Evolutionary conservation across 2,888 invertebrate genomes (phyloP).

Genomic region (Limnephilus lunatus): DNA sequence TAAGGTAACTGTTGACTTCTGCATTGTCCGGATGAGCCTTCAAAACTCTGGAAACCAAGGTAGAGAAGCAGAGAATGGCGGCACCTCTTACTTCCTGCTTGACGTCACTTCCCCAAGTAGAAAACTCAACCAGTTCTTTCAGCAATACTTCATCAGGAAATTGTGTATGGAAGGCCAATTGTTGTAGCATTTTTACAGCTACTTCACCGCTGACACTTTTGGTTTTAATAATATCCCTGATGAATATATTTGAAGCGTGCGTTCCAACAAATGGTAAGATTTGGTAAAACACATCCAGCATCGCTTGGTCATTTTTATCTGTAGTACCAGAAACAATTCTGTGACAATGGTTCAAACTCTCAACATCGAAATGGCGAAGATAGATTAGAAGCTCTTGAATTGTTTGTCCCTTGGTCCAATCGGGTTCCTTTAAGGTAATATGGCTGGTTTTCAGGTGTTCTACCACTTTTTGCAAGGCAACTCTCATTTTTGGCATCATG

Average conservation of each 20-base stretch:
- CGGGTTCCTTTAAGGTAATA: constrained; percentile 67
- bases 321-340: constrained; percentile 64
- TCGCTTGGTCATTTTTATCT: constrained; percentile 61
- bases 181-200: constrained; percentile 70
- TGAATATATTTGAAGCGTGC: constrained; percentile 70
- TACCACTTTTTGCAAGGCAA: constrained; percentile 69
- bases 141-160: constrained; percentile 71
- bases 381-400: constrained; percentile 67
- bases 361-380: constrained; percentile 68
- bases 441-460: constrained; percentile 70
- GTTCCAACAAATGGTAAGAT: constrained; percentile 75
- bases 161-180: constrained; percentile 72
- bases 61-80: constrained; percentile 73
- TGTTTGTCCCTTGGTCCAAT: constrained; percentile 36
- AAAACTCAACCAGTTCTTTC: constrained; percentile 69
- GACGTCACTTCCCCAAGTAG: constrained; percentile 67
- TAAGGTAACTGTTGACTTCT: constrained; percentile 67
- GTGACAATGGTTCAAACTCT: constrained; percentile 68
- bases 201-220: constrained; percentile 68
- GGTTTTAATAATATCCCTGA: constrained; percentile 70
- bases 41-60: constrained; percentile 71
- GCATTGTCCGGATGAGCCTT: constrained; percentile 50
- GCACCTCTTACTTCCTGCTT: constrained; percentile 69
- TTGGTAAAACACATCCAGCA: constrained; percentile 70
- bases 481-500: constrained; percentile 68